Evolutionary conservation across 2,888 invertebrate genomes (phyloP).

Genomic region (Acanthosepion lycidas): DNA sequence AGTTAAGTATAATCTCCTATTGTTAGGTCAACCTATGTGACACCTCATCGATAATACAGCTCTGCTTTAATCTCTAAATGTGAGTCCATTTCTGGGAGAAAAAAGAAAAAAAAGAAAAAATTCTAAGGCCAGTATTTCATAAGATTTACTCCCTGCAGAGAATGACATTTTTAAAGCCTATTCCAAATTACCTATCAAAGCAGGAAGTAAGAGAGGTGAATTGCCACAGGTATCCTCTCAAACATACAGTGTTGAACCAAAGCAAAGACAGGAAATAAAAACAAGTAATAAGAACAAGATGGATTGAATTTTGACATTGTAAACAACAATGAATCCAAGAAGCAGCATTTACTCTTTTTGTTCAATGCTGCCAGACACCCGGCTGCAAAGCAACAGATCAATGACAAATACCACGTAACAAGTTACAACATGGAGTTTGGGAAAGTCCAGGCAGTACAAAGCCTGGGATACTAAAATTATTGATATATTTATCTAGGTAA

Average conservation of each 20-base stretch:
- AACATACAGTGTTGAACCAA: background rate
- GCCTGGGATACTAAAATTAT: background rate
- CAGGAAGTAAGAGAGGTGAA: background rate
- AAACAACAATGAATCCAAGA: background rate
- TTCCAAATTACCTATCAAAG: background rate
- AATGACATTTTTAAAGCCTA: too few relatives aligned
- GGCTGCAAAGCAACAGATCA: background rate
- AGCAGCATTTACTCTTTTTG: background rate
- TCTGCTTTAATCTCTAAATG: too few relatives aligned
- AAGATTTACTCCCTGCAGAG: too few relatives aligned
- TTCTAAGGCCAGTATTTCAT: too few relatives aligned
- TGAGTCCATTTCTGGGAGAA: too few relatives aligned
- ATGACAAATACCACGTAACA: background rate
- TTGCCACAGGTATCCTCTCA: background rate
- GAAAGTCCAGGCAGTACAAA: constrained; percentile 6
- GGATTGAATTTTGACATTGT: background rate
- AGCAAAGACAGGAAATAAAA: background rate
- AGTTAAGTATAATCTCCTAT: too few relatives aligned
- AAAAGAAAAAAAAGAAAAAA: too few relatives aligned
- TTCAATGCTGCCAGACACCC: background rate
- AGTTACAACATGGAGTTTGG: background rate
- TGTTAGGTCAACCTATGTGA: too few relatives aligned
- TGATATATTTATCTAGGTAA: background rate
- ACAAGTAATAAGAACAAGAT: background rate
- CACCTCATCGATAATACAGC: too few relatives aligned